Conservation (phyloP, 2,797 vertebrate genomes). For the Hemitrygon akajei region DNA sequence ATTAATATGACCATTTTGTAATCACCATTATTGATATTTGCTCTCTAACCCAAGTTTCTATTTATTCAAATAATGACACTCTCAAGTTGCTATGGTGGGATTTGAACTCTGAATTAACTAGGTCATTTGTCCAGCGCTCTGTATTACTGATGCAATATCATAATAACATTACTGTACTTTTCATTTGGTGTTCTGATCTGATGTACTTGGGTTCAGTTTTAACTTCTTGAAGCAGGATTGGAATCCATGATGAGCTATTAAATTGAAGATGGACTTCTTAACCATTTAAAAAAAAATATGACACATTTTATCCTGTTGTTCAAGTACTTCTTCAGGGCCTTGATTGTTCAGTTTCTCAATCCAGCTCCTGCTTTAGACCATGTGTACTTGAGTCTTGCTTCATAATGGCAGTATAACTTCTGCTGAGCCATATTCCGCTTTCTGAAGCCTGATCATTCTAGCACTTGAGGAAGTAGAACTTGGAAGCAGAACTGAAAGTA, state of each 20-base stretch:
- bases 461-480: background rate
- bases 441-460: background rate
- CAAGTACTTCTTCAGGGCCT: background rate
- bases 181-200: background rate
- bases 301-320: background rate
- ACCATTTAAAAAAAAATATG: background rate
- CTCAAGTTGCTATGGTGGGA: no score
- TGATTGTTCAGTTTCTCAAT: background rate
- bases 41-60: no score
- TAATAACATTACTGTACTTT: background rate
- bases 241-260: background rate
- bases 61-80: no score
- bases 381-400: background rate
- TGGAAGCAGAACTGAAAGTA: constrained; percentile 20
- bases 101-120: no score
- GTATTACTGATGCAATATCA: no score
- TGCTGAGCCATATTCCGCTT: background rate
- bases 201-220: background rate
- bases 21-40: no score
- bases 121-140: no score
- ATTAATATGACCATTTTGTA: no score
- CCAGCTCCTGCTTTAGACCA: background rate
- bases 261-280: background rate
- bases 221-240: background rate
- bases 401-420: background rate